Conservation (phyloP, 2,888 invertebrate genomes). For the Reticulitermes lucifugus region DNA sequence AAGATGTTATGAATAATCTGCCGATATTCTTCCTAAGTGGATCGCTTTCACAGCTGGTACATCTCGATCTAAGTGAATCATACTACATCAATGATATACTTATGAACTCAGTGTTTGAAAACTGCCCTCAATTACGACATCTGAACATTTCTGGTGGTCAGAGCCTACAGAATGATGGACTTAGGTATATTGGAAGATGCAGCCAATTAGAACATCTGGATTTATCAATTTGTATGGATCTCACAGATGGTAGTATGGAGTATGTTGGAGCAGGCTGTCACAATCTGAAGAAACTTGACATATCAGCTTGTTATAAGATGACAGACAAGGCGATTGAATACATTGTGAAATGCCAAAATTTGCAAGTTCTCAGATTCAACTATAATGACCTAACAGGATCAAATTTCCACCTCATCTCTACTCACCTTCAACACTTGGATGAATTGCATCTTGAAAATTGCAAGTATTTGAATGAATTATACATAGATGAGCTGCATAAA, state of each 20-base stretch:
- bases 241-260: neutral
- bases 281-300: neutral
- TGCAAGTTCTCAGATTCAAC: constrained; percentile 6
- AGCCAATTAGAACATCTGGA: neutral
- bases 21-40: neutral
- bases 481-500: neutral
- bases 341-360: neutral
- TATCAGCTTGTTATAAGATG: constrained; percentile 3
- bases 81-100: neutral
- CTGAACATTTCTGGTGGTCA: neutral
- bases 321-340: neutral
- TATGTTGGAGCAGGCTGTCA: neutral
- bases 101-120: neutral
- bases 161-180: neutral
- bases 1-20: neutral
- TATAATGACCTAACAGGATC: neutral
- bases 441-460: neutral
- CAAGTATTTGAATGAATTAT: neutral
- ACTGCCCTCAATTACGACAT: neutral
- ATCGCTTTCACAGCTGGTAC: neutral
- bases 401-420: neutral
- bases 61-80: neutral
- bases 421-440: neutral
- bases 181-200: neutral
- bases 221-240: neutral